phyloP scores from a whole-genome alignment of 2,797 vertebrate species.

The Malacoctenus gilli region DNA sequence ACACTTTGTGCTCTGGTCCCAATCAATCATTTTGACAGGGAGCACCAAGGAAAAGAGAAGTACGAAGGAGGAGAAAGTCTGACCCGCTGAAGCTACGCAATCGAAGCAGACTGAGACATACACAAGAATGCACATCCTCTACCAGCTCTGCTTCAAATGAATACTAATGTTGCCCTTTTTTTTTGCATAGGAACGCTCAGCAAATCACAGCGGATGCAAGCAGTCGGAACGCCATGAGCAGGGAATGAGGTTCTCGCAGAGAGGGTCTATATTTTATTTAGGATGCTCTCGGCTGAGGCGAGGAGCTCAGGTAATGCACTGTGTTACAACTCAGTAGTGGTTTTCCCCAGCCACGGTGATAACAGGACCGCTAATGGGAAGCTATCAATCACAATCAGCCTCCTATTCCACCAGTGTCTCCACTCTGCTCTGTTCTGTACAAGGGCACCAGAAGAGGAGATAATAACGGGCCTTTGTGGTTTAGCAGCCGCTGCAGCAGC shows the following conservation, averaged over 20 bases:
- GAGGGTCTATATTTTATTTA: conserved; percentile 95
- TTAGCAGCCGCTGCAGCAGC: conserved; percentile 42
- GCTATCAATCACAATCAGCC: conserved; percentile 96
- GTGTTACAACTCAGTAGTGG: conserved; percentile 95
- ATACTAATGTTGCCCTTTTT: conserved; percentile 91
- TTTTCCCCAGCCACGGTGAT: conserved; percentile 79
- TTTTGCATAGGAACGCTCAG: conserved; percentile 87
- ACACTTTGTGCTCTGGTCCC: conserved; percentile 84
- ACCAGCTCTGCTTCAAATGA: too few relatives aligned
- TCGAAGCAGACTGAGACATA: too few relatives aligned
- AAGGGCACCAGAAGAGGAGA: conserved; percentile 79
- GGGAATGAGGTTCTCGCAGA: conserved; percentile 90
- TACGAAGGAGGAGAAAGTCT: not conserved
- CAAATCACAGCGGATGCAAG: conserved; percentile 90
- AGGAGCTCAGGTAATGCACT: conserved; percentile 91
- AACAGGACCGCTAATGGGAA: conserved; percentile 89
- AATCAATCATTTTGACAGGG: conserved; percentile 94
- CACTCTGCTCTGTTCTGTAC: conserved; percentile 59
- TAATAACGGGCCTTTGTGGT: conserved; percentile 88
- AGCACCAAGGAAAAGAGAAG: conserved; percentile 66
- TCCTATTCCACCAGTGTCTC: conserved; percentile 89
- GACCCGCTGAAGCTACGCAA: conserved; percentile 73
- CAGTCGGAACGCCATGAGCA: conserved; percentile 79
- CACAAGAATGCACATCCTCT: too few relatives aligned
- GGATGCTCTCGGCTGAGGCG: conserved; percentile 78